These are phyloP conservation scores for Xenopus borealis DNA, from an alignment of 2,113 vertebrate species.

Conservation along the genomic window DNA sequence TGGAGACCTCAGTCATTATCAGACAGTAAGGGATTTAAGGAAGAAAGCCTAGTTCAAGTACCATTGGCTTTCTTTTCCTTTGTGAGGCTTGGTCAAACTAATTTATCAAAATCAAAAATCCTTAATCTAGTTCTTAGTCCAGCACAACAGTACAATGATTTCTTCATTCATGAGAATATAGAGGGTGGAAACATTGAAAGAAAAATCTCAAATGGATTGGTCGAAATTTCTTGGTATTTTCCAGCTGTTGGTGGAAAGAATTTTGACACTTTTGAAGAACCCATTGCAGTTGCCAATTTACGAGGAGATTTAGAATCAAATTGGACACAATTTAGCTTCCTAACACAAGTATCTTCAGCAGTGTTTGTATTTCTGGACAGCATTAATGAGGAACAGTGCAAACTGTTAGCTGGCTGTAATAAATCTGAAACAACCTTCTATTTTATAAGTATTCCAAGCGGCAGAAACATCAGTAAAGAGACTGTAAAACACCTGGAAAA, in stretches of 20 bases:
- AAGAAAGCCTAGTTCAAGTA: constrained; percentile 53
- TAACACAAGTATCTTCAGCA: no score
- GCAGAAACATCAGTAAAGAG: constrained; percentile 47
- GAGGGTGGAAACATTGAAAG: constrained; percentile 56
- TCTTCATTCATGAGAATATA: constrained; percentile 66
- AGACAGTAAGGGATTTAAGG: constrained; percentile 18
- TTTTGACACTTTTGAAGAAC: constrained; percentile 53
- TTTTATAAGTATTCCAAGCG: constrained; percentile 54
- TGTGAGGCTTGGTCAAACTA: constrained; percentile 64
- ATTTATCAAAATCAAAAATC: constrained; percentile 70
- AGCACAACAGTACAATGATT: constrained; percentile 54
- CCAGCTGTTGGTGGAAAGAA: constrained; percentile 53
- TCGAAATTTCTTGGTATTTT: constrained; percentile 72
- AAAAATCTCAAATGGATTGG: constrained; percentile 68
- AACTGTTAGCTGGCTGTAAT: constrained; percentile 39
- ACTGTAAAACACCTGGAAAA: constrained; percentile 51
- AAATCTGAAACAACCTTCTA: constrained; percentile 50
- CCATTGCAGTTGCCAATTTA: no score
- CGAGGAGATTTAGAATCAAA: no score
- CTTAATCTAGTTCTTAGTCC: constrained; percentile 68
- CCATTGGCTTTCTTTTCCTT: constrained; percentile 71
- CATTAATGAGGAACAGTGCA: constrained; percentile 55
- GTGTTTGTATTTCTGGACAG: no score
- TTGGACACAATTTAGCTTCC: no score
- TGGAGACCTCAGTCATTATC: constrained; percentile 47